Conservation (phyloP, 2,888 invertebrate genomes). For the Odontothrips loti region DNA sequence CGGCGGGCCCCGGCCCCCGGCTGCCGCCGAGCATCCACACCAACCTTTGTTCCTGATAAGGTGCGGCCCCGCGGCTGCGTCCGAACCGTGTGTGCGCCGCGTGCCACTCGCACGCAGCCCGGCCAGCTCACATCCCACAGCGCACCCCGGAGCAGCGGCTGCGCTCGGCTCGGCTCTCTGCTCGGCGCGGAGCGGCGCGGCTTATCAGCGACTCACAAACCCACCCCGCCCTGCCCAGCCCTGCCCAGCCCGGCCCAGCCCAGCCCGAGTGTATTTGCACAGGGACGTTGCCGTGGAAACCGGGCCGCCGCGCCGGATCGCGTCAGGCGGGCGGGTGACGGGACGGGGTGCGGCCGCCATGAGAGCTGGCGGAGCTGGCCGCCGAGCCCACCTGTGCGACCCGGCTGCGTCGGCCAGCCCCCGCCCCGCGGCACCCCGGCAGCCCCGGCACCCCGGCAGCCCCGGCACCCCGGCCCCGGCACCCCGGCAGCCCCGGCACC, state of each 20-base stretch:
- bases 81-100: no score
- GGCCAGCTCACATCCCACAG: neutral
- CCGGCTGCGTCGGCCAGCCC: neutral
- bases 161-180: neutral
- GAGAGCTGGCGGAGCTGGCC: no score
- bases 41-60: slow-evolving; percentile 1
- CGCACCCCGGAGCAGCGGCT: neutral
- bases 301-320: no score
- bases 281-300: neutral
- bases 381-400: no score
- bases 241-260: neutral
- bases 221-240: neutral
- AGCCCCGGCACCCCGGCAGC: no score
- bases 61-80: neutral
- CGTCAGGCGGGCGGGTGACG: no score
- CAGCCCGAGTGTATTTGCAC: neutral
- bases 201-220: neutral
- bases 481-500: no score
- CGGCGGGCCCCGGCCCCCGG: neutral
- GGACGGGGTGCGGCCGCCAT: no score
- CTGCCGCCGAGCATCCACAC: neutral
- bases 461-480: neutral
- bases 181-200: neutral
- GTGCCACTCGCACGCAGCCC: neutral
- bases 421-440: no score